phyloP scores from a whole-genome alignment of 2,888 invertebrate genomes.

The Tipula unca region DNA sequence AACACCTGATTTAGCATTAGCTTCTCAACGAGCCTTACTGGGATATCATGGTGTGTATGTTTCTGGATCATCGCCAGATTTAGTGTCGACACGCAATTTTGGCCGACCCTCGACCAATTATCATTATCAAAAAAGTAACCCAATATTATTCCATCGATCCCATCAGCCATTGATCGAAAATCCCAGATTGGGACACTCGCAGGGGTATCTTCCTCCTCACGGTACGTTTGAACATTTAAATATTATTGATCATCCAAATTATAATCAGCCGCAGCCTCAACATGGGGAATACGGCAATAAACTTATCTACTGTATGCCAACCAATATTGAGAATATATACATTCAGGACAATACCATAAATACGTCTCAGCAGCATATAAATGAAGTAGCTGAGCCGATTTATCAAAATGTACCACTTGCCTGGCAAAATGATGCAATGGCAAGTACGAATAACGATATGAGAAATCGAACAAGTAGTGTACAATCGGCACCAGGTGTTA shows the following conservation, averaged over 20 bases:
- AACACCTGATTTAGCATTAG: conserved; percentile 73
- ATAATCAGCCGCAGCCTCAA: conserved; percentile 36
- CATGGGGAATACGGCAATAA: conserved; percentile 47
- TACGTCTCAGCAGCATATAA: conserved; percentile 39
- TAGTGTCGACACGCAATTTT: conserved; percentile 58
- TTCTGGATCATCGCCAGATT: conserved; percentile 68
- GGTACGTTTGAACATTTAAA: conserved; percentile 67
- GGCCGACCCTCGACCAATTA: neutral
- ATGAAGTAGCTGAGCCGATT: conserved; percentile 61
- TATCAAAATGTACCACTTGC: conserved; percentile 73
- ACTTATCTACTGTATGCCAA: conserved; percentile 24
- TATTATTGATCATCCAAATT: conserved; percentile 40
- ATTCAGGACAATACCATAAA: conserved; percentile 33
- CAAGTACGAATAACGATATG: conserved; percentile 37
- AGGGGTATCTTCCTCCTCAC: conserved; percentile 47
- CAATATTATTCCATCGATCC: conserved; percentile 21
- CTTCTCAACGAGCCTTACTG: conserved; percentile 49
- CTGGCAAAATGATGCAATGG: conserved; percentile 43
- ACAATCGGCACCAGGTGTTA: conserved; percentile 60
- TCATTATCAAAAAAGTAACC: conserved; percentile 18
- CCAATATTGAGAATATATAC: conserved; percentile 9
- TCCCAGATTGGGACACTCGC: conserved; percentile 33
- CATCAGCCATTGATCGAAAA: conserved; percentile 27
- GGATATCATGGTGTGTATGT: conserved; percentile 47
- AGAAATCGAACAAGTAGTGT: conserved; percentile 53